Evolutionary conservation across 2,888 invertebrate genomes (phyloP), one percentile per base, ranked within the genome.

Genomic region (Orthosia incerta): DNA sequence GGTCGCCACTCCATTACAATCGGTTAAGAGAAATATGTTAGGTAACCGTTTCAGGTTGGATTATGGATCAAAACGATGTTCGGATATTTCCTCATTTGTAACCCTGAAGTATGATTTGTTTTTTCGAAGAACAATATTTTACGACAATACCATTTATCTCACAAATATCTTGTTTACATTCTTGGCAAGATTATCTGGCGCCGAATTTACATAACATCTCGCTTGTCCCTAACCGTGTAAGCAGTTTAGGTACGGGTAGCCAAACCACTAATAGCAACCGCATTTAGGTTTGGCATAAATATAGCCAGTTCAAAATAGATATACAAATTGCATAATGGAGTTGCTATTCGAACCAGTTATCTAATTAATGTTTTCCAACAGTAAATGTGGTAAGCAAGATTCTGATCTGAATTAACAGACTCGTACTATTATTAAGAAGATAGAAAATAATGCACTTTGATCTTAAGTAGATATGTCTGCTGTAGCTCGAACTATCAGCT

Each of bases 171-270:
- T 81, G 71, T 71, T 79, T 71, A 79, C 61, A 75, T 82, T 81
- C 79, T 81, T 81, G 81, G 81, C 81, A 81, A 79, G 75, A 71
- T 82, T 53, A 75, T 74, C 79, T 66, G 71, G 79, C 82, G 82
- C 81, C 75, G 75, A 71, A 23, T 39, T 81, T 79, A 82, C 79
- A 60, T 79, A 81, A 79, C 31, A 57, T 61, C 67, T 45, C 31
- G 67, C 59, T 71, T 59, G 23, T 78, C 57, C 61, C 70, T 75
- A 74, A 81, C 64, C 18, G 61, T 61, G 70, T 68, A 79, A 74
- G 67, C 75, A 75, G 55, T 76, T 61, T 59, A 7, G n/a, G 45
- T 45, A 72, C 68, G 57, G 71, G 46, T 20, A 68, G 59, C 66
- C 60, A 69, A 77, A 71, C 69, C 62, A 56, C 65, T 74, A 71